Conservation (phyloP, 2,888 invertebrate genomes). For the Diogma glabrata region DNA sequence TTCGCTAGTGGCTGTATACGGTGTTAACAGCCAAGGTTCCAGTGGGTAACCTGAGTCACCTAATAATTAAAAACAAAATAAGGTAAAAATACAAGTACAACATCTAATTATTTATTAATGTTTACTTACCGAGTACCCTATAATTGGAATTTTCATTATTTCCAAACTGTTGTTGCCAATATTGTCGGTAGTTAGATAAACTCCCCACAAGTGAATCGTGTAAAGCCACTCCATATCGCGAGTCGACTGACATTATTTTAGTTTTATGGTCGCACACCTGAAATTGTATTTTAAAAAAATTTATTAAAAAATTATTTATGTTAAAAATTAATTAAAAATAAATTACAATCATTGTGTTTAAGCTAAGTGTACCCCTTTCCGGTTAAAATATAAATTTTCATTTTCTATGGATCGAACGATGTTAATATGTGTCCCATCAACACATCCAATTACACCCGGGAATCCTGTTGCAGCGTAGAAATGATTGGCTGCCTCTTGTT, state of each 20-base stretch:
- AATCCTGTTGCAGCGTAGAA: neutral
- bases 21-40: neutral
- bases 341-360: neutral
- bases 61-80: neutral
- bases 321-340: neutral
- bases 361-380: neutral
- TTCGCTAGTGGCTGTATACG: neutral
- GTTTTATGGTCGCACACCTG: neutral
- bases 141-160: neutral
- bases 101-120: neutral
- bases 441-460: too few species aligned
- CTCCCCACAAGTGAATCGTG: neutral
- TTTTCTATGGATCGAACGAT: neutral
- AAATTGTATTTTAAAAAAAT: neutral
- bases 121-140: neutral
- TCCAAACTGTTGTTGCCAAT: neutral
- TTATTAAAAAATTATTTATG: neutral
- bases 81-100: neutral
- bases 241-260: neutral
- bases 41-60: too few species aligned
- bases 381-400: neutral
- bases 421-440: neutral
- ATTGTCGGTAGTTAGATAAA: neutral
- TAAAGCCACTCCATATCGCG: neutral
- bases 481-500: neutral